Base-by-base conservation (phyloP, 92 coral and sea anemone species). In the Hydrozoanthus gracilis region DNA sequence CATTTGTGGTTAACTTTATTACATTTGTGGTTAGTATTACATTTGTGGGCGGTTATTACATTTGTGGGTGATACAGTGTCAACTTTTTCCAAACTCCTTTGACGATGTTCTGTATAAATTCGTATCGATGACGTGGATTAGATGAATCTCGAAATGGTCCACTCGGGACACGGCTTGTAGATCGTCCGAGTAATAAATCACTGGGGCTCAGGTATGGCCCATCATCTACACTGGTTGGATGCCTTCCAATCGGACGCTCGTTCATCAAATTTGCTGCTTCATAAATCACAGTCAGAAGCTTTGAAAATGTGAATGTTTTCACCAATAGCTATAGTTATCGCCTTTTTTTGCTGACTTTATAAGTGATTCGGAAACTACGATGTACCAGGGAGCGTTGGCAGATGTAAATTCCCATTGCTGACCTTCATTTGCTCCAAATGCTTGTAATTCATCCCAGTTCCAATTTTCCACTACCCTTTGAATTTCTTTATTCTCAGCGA, bases 201-300 rank as follows among this genome's bases (percentile, higher is more conserved):
- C 73, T 84, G n/a, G 54, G 88, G 39, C 80, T 72, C 45, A 84
- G 88, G 78, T 84, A 71, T 65, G 88, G 6, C 61, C 82, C 88
- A 58, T 84, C 88, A 51, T 84, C 78, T 49, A 71, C 68, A 52
- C 77, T 79, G 73, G 75, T 72, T 16, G 88, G 88, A 17, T 16
- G 35, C 47, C 88, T 52, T 13, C 78, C 87, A 50, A 83, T 83
- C n/a, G 87, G 87, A 3, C 87, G 77, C 58, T 83, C 64, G 61
- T 83, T 83, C 47, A 73, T 79, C 49, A 84, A 54, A 60, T 84
- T 72, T 15, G 88, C 88, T 9, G 52, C 82, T 50, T 84, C 82
- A 46, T 51, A 52, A 78, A 72, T 39, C 15, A 16, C 16, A 9
- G 79, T 83, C 51, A 70, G 74, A 18, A 80, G 86, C 76, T 80